Evolutionary conservation across 1,140 invertebrate species (phyloP), one percentile per base, ranked within the genome.

Genomic region (Megathymus violae): DNA sequence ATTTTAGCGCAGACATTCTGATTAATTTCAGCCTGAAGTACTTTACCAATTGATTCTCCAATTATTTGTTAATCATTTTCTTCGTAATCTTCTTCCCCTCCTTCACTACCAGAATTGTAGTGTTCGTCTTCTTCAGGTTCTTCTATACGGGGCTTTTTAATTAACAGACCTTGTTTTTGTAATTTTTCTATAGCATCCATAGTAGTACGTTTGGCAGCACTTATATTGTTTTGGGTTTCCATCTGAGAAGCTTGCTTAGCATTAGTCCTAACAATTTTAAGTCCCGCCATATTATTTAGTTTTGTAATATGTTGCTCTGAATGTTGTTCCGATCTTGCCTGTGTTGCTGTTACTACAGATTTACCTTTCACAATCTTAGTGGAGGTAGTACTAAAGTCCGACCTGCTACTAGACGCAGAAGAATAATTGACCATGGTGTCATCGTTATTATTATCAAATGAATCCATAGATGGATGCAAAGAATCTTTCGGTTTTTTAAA

Each of bases 401-500:
- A 79, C 41, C 64, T 82, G 64, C 74, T 84, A 17, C 85, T 82
- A 17, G 74, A 66, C 2, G 71, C 70, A 5, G 76, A 67, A 14
- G 71, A 64, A 51, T 71, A 79, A 22, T 85, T 78, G 9, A 78
- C 56, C 0, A 47, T 41, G 3, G 58, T 40, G 13, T 75, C 80
- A n/a, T 70, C 69, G 22, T 50, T 46, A 27, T 56, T 38, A 54
- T 54, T 36, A 14, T 56, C 40, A 17, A 56, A 56, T 16, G 51
- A 52, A 17, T 79, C 79, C 14, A 67, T 51, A 10, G 63, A 59
- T 15, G 72, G 71, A 19, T 77, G 71, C 0, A 79, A 48, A 15
- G 80, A 78, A 52, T 88, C 83, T 68, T 86, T 89, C 14, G 82
- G 74, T 60, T 85, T 91, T 67, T 91, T 91, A 64, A 91, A 85